phyloP scores from a whole-genome alignment of 2,888 invertebrate genomes.

The Dastarcus helophoroides region DNA sequence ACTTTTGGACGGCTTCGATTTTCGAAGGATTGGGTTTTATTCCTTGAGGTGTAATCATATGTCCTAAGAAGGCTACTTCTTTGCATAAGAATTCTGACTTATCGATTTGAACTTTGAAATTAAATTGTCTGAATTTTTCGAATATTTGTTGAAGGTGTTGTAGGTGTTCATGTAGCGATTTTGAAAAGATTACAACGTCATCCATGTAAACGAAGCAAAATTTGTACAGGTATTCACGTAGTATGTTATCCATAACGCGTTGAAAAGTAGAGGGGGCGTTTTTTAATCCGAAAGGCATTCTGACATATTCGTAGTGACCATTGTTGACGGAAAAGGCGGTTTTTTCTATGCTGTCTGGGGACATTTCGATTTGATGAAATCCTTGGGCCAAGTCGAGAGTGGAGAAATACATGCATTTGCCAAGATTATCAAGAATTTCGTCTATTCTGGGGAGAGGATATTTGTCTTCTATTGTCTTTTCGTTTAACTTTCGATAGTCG shows the following conservation, averaged over 20 bases:
- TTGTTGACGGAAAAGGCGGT: constrained; percentile 14
- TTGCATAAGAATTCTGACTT: too few relatives aligned
- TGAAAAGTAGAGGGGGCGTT: constrained; percentile 16
- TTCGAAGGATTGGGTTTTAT: constrained; percentile 12
- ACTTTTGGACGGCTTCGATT: constrained; percentile 13
- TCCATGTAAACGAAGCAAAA: too few relatives aligned
- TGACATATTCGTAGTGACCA: constrained; percentile 13
- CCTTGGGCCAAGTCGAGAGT: constrained; percentile 14
- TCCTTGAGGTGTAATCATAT: too few relatives aligned
- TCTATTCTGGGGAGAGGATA: too few relatives aligned
- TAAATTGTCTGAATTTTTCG: constrained; percentile 4
- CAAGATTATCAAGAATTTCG: too few relatives aligned
- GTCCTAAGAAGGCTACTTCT: too few relatives aligned
- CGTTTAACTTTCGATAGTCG: constrained; percentile 15
- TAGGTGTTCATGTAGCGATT: constrained; percentile 10
- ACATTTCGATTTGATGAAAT: constrained; percentile 16
- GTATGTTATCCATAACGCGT: constrained; percentile 14
- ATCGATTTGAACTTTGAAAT: constrained; percentile 14
- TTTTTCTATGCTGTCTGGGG: constrained; percentile 12
- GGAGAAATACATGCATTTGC: too few relatives aligned
- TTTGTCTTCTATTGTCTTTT: too few relatives aligned
- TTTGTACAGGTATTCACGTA: constrained; percentile 9
- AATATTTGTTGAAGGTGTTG: constrained; percentile 6
- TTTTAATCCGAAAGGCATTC: constrained; percentile 17
- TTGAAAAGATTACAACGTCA: too few relatives aligned